Evolutionary conservation across 2,888 invertebrate genomes (phyloP), one percentile per base, ranked within the genome.

Genomic region (Margaritifera margaritifera): DNA sequence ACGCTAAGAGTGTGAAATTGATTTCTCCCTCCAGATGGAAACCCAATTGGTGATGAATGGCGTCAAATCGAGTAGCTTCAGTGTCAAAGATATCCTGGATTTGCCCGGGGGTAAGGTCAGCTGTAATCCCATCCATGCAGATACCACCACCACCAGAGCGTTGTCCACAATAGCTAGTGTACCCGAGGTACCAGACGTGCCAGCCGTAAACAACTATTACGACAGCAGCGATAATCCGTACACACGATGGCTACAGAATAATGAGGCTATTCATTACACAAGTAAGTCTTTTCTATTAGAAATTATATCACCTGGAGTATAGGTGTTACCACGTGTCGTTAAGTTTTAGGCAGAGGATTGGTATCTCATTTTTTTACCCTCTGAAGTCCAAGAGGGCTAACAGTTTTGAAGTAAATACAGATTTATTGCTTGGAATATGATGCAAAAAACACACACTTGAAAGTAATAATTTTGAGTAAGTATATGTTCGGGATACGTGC

Each of bases 31-130:
- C 67, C 77, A 83, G 81, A 83, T 84, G 82, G 83, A 84, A 63
- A 75, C 82, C 50, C 78, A 78, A 42, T 71, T 94, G 92, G 94
- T 94, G 0, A 87, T 90, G 72, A 93, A 94, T 65, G 77, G 75
- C 20, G 94, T 94, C 86, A 92, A 94, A 81, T 92, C 94, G 80
- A 94, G 94, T 58, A 95, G 96, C 72, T 97, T 97, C 90, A 95
- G 96, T 86, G 97, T 97, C 85, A 95, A 96, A 83, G 97, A 97
- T 90, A 97, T 97, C 86, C 92, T 97, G 86, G 96, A 97, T 83
- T 92, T 97, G 83, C 96, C 96, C 86, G 95, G 84, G 68, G 80
- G 80, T 15, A 82, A 82, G 95, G 80, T 92, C 92, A 52, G 84
- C 59, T 79, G 79, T 71, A 75, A 77, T 63, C 74, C 80, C 18